Conservation (phyloP, 2,797 vertebrate genomes). For the Pagetopsis macropterus region DNA sequence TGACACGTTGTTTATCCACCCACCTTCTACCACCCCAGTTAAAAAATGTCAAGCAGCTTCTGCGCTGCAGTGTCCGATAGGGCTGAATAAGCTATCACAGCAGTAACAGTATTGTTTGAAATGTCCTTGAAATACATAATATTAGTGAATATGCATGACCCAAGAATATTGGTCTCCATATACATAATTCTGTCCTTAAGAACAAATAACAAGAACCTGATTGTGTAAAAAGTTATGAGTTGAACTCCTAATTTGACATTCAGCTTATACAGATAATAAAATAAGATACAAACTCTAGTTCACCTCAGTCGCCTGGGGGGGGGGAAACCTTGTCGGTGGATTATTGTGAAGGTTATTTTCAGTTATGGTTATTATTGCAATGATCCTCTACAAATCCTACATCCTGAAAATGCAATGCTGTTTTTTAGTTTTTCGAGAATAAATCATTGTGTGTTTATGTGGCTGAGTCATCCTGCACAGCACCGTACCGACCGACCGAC, state of each 20-base stretch:
- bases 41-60: no score
- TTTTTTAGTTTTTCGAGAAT: background rate
- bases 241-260: background rate
- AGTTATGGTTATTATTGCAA: constrained; percentile 1
- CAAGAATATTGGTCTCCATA: background rate
- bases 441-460: constrained; percentile 39
- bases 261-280: background rate
- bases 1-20: no score
- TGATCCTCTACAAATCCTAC: constrained; percentile 1
- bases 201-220: background rate
- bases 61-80: no score
- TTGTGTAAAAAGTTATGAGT: background rate
- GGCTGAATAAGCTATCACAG: no score
- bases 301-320: background rate
- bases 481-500: constrained; percentile 15
- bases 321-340: background rate
- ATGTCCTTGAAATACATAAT: no score
- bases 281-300: background rate
- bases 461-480: constrained; percentile 27
- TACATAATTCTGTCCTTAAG: background rate
- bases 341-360: constrained; percentile 7
- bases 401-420: constrained; percentile 13
- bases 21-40: no score
- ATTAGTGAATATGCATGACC: background rate
- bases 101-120: no score